Conservation (phyloP, 2,888 invertebrate genomes). For the Osmoderma eremita region DNA sequence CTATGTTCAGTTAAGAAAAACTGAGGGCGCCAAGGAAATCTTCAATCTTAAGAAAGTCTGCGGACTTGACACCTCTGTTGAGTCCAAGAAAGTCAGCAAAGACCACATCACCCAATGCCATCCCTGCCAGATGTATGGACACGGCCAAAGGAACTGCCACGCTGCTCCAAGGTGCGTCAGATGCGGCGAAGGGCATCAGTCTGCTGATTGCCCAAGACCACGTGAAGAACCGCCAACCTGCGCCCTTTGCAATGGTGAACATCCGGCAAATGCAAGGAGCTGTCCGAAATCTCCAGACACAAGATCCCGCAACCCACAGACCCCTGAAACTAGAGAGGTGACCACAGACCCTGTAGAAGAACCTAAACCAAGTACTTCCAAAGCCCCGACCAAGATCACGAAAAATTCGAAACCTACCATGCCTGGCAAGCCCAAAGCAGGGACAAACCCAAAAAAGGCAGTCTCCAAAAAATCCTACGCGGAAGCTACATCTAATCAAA, state of each 20-base stretch:
- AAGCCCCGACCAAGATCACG: too few relatives aligned
- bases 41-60: not conserved
- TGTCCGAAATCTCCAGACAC: constrained; percentile 40
- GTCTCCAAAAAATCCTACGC: too few relatives aligned
- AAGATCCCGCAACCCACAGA: too few relatives aligned
- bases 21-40: not conserved
- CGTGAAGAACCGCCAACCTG: constrained; percentile 48
- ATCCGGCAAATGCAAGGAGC: constrained; percentile 50
- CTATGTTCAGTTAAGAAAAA: not conserved
- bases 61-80: not conserved
- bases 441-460: too few relatives aligned
- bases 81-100: not conserved
- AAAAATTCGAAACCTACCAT: too few relatives aligned
- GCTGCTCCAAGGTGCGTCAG: constrained; percentile 49
- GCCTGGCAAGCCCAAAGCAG: too few relatives aligned
- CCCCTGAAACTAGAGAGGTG: too few relatives aligned
- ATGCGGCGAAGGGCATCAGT: constrained; percentile 47
- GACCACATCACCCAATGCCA: constrained; percentile 44
- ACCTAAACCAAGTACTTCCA: too few relatives aligned
- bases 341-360: too few relatives aligned
- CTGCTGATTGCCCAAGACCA: constrained; percentile 46
- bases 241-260: constrained; percentile 48
- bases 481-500: too few relatives aligned
- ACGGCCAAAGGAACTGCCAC: constrained; percentile 49
- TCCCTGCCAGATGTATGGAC: constrained; percentile 50